Base-by-base conservation (phyloP, 2,888 invertebrate species). In the Hanleya hanleyi region DNA sequence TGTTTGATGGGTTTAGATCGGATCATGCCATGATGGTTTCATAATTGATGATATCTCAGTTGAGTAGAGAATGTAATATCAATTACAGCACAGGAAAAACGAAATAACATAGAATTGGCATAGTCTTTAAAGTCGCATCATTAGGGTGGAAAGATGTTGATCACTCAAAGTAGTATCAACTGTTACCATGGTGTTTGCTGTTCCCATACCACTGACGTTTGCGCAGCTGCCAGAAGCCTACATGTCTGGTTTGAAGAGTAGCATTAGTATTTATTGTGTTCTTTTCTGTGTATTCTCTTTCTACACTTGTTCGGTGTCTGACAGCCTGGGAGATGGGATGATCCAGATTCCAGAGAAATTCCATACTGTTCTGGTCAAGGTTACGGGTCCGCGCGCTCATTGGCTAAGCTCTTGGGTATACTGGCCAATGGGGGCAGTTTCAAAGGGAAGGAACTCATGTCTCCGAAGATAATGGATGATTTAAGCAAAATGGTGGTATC, bases 401-500 rank as follows among this genome's bases (percentile, higher is more conserved):
- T 89, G 69, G 90, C 88, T 3, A 85, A 86, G 70, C 74, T 89
- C 18, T 86, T 83, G 73, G 86, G 86, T 32, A 83, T 86, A 49
- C 69, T 89, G n/a, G 83, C 87, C 49, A 85, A 86, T 61, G 84
- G 84, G 1, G 84, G 85, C 6, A 57, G 76, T 9, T 22, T 81
- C 15, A 78, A 78, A 0, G 78, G 75, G 9, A 78, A 78, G 33
- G 49, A 62, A 37, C 74, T 84, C 7, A 38, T 84, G 47, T 71
- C 78, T 12, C 67, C 64, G 22, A 68, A 65, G 22, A 75, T 51
- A 2, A 64, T 78, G 18, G 35, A 73, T 6, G 26, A 29, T 1
- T 62, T 82, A 61, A 61, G 84, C 47, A 71, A 79, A 15, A 81
- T 84, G 7, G 67, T 82, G n/a, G 80, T 81, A 5, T 74, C 71